Evolutionary conservation across 1,140 invertebrate species (phyloP).

Genomic region (Brachionus rotundiformis): DNA sequence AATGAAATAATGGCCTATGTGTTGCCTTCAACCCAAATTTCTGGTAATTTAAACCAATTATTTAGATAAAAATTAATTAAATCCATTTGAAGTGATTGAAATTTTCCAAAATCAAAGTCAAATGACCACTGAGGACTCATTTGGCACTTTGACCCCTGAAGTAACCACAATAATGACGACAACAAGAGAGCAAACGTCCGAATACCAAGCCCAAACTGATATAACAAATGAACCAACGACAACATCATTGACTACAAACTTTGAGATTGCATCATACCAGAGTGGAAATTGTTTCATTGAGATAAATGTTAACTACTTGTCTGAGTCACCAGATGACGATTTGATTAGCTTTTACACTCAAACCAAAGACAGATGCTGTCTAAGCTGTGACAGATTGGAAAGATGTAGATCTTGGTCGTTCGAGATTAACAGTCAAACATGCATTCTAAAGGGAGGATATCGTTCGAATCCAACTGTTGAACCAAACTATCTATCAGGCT

Average conservation of each 20-base stretch:
- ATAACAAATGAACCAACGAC: not conserved
- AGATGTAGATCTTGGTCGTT: constrained; percentile 27
- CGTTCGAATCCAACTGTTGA: constrained; percentile 13
- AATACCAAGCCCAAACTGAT: not conserved
- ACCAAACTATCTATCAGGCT: not conserved
- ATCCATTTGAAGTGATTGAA: not conserved
- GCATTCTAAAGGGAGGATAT: not conserved
- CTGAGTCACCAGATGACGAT: not conserved
- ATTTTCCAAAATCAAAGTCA: not conserved
- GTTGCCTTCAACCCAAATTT: not conserved
- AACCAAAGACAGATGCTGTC: constrained; percentile 24
- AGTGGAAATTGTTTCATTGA: constrained; percentile 42
- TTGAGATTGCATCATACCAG: constrained; percentile 1
- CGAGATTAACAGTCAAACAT: not conserved
- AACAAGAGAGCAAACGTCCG: not conserved
- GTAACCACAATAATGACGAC: not conserved
- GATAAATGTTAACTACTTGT: constrained; percentile 7
- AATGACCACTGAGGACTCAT: not conserved
- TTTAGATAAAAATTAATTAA: not conserved
- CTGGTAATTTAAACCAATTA: not conserved
- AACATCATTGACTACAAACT: constrained; percentile 3
- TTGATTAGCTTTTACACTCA: not conserved
- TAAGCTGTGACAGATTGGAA: constrained; percentile 17
- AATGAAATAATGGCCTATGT: not conserved
- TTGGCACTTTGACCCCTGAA: not conserved